Evolutionary conservation across 1,140 invertebrate species (phyloP), one percentile per base, ranked within the genome.

Genomic region (Drosophila gunungcola): DNA sequence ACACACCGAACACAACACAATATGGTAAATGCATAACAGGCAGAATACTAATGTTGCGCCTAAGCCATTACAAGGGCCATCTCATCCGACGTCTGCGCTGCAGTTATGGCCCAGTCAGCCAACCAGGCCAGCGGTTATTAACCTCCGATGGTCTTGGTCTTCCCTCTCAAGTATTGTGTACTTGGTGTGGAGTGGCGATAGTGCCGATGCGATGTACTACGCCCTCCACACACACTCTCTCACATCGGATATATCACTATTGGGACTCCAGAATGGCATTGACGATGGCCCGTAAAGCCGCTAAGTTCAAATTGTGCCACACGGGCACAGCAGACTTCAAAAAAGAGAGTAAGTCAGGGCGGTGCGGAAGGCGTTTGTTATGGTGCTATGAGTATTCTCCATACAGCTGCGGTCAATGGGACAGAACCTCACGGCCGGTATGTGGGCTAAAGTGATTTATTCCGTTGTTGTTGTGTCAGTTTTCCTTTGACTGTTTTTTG

Each of bases 51-150:
- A 76, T 76, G 61, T 67, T 58, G 72, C 57, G 61, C 36, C 62
- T 76, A 58, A 76, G 73, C 72, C 63, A 67, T 76, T 67, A 76
- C 53, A 58, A 75, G 60, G 52, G 53, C 73, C 73, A 75, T 75
- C 70, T 74, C 64, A 27, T 62, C 42, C 62, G 48, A 54, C 48
- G 61, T 34, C 42, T 43, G 72, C 39, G 52, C 58, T 64, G 46
- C 72, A 73, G 67, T 62, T 32, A 16, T 62, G 16, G 52, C 60
- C 39, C 69, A 73, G 68, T 39, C 69, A 65, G 34, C 67, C 65
- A 57, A 70, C 63, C 42, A 55, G 67, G 67, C 68, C 67, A 70
- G 65, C 73, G 73, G 73, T 45, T 73, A 76, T 76, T 75, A 58
- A 76, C 73, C 73, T 57, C 65, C 48, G 42, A 38, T 38, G 42